phyloP scores from a whole-genome alignment of 2,797 vertebrate genomes.

The Danio jaintianensis region DNA sequence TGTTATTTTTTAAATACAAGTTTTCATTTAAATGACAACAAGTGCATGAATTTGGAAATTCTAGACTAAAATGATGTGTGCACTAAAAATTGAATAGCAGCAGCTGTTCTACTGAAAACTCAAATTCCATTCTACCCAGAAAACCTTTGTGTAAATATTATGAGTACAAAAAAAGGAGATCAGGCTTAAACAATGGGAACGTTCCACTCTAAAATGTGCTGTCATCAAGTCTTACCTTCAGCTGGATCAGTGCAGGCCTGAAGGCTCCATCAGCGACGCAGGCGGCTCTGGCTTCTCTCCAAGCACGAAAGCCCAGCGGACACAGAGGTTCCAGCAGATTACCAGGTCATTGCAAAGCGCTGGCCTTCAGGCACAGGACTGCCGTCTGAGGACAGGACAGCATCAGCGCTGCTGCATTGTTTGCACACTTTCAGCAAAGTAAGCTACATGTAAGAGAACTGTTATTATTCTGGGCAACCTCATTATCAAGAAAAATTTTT shows the following conservation, averaged over 20 bases:
- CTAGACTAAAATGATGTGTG: background rate
- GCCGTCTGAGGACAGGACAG: slow-evolving; percentile 36
- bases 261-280: slow-evolving; percentile 25
- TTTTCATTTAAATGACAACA: background rate
- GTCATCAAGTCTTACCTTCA: slow-evolving; percentile 49
- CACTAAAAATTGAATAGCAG: background rate
- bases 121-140: background rate
- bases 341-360: slow-evolving; percentile 46
- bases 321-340: slow-evolving; percentile 37
- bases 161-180: slow-evolving; percentile 9
- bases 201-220: slow-evolving; percentile 42
- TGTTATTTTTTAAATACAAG: background rate
- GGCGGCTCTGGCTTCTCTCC: slow-evolving; percentile 36
- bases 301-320: slow-evolving; percentile 52
- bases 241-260: slow-evolving; percentile 32
- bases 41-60: background rate
- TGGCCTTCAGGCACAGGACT: slow-evolving; percentile 51
- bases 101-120: background rate
- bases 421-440: slow-evolving; percentile 26
- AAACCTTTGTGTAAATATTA: slow-evolving; percentile 4
- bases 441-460: slow-evolving; percentile 20
- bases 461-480: slow-evolving; percentile 20
- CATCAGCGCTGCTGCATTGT: slow-evolving; percentile 16
- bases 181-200: slow-evolving; percentile 37
- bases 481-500: no score